Percentiles rank a stretch among this genome's conserved stretches.
phyloP scores from a whole-genome alignment of 2,797 vertebrate species.

The Hypotaenidia okinawae region DNA sequence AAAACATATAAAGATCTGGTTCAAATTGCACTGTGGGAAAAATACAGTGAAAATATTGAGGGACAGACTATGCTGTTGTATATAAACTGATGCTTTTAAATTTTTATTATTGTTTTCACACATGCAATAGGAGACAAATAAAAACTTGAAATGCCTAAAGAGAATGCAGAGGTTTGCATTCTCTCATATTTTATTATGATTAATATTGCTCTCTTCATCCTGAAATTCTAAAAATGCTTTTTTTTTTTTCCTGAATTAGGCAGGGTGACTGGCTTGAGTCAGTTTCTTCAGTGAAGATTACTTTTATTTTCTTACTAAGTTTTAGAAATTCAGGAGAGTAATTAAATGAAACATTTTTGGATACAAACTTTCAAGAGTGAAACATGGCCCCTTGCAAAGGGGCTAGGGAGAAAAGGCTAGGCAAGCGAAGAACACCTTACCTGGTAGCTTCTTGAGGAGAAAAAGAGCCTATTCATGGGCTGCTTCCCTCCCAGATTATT shows the following conservation, averaged over 20 bases:
- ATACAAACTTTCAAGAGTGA: neutral
- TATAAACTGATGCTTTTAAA: slow-evolving; percentile 20
- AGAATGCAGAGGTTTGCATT: slow-evolving; percentile 20
- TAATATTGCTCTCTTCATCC: neutral
- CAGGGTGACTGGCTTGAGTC: neutral
- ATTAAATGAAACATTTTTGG: neutral
- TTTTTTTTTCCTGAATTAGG: neutral
- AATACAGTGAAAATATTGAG: slow-evolving; percentile 7
- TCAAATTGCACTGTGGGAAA: slow-evolving; percentile 33
- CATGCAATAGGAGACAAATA: slow-evolving; percentile 9
- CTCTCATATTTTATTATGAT: slow-evolving; percentile 25
- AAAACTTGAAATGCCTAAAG: slow-evolving; percentile 36
- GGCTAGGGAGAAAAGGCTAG: neutral
- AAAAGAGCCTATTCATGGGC: neutral
- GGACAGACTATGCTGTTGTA: neutral
- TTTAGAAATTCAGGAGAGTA: neutral
- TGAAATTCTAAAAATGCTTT: slow-evolving; percentile 18
- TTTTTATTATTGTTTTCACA: slow-evolving; percentile 10
- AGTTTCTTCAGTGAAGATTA: neutral
- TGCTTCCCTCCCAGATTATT: neutral
- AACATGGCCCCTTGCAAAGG: neutral
- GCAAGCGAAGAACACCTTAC: neutral
- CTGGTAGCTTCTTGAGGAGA: neutral
- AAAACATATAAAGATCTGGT: neutral
- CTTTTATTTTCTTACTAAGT: neutral